These are phyloP conservation scores for Carlito syrichta DNA, from an alignment of 2,113 vertebrate species.

Conservation along the genomic window DNA sequence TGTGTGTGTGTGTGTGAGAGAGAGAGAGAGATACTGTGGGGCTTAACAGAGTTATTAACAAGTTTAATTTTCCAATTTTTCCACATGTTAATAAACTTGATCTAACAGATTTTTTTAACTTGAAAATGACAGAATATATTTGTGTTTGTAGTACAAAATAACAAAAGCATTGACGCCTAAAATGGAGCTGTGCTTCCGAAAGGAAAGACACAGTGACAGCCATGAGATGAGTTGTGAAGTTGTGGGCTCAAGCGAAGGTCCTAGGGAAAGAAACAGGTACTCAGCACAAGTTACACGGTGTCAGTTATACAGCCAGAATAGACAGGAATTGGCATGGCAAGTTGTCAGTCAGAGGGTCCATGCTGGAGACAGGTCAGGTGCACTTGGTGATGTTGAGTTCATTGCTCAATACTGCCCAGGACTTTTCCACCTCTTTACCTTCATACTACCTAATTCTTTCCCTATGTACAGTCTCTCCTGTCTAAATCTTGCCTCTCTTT, in stretches of 20 bases:
- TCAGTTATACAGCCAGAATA: not conserved
- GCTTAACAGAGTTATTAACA: not conserved
- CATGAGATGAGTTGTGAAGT: not conserved
- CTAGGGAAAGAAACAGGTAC: not conserved
- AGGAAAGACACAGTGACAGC: not conserved
- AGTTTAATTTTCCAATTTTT: constrained; percentile 17
- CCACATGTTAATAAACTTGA: not conserved
- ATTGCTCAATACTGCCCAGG: not conserved
- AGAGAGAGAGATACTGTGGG: not conserved
- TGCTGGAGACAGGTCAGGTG: not conserved
- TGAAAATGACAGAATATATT: not conserved
- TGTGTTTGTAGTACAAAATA: not conserved
- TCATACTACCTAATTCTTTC: not conserved
- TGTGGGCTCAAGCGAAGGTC: not conserved
- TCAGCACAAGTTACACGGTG: no score
- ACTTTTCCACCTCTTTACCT: not conserved
- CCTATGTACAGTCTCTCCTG: not conserved
- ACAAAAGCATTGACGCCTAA: not conserved
- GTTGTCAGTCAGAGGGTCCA: not conserved
- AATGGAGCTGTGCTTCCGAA: not conserved
- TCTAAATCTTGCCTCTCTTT: not conserved
- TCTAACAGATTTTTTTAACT: not conserved
- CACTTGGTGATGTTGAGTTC: not conserved
- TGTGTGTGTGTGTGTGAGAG: not conserved
- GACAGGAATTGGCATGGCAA: not conserved